Base-by-base conservation (phyloP, 2,113 vertebrate species). In the Rhinoderma darwinii region DNA sequence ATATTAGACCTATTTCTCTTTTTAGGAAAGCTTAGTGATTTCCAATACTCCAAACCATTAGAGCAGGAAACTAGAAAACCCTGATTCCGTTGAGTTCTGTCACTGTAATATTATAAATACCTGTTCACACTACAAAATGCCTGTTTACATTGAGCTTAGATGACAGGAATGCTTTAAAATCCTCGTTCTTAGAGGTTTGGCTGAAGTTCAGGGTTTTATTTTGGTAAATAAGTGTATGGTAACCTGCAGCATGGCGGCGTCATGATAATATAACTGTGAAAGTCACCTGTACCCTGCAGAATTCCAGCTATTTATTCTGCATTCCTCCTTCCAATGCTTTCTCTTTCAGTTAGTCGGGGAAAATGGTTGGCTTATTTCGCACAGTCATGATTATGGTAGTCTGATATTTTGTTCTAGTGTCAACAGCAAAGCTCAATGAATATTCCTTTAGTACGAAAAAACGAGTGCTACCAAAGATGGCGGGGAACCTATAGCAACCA, bases 171-270 rank as follows among this genome's bases (percentile, higher is more conserved):
- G 50, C 32, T 56, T 56, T 80, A 80, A 20, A 1, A n/a, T 59
- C 32, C 15, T 72, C 5, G 5, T 80, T 86, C 84, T 76, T 86
- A 54, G 75, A 80, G 22, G 35, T 50, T 86, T 86, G 84, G 76
- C 63, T 72, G 32, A 17, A 10, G 61, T 72, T 50, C 84, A 80
- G 43, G 12, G 32, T 41, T 44, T 72, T 72, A 63, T 72, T 84
- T 86, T 79, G 47, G 84, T 80, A 70, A 72, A 83, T 47, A 32
- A 47, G 22, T 37, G 37, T 83, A n/a, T 54, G 32, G 66, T 73
- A 83, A 83, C 63, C 47, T n/a, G 82, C 44, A 72, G 63, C 35
- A 70, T 44, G 35, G 50, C 37, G 12, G 35, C 14, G 44, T 81
- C 54, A 39, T 25, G n/a, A 30, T 32, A 20, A 41, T 27, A n/a